Conservation (phyloP, 2,797 vertebrate genomes). For the Melanogrammus aeglefinus region DNA sequence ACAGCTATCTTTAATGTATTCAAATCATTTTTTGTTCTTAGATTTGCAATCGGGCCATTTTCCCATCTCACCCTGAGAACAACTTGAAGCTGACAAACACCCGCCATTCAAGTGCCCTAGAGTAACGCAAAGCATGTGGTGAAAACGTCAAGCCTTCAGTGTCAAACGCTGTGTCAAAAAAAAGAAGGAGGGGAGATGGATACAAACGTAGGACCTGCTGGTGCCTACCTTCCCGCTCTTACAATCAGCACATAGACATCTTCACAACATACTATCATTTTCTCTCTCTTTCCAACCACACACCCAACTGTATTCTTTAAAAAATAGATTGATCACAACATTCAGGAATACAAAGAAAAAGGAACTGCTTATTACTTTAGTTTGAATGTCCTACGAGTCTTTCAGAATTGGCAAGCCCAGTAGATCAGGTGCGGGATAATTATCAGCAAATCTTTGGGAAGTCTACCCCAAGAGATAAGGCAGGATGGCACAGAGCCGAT, state of each 20-base stretch:
- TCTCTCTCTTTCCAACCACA: slow-evolving; percentile 53
- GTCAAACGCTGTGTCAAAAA: slow-evolving; percentile 9
- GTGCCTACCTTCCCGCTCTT: slow-evolving; percentile 44
- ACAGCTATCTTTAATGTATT: slow-evolving; percentile 31
- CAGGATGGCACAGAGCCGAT: slow-evolving; percentile 44
- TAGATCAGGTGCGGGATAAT: slow-evolving; percentile 61
- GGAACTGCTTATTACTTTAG: slow-evolving; percentile 20
- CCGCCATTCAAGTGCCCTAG: slow-evolving; percentile 29
- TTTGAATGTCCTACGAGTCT: slow-evolving; percentile 50
- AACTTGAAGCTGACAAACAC: slow-evolving; percentile 48
- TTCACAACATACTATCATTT: slow-evolving; percentile 44
- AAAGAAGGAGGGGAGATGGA: slow-evolving; percentile 20
- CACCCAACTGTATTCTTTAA: slow-evolving; percentile 18
- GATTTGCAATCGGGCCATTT: slow-evolving; percentile 34
- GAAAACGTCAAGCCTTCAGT: slow-evolving; percentile 22
- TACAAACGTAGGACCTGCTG: slow-evolving; percentile 37
- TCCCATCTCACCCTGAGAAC: slow-evolving; percentile 70
- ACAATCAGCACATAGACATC: slow-evolving; percentile 35
- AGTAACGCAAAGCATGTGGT: slow-evolving; percentile 1
- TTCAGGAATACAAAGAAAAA: slow-evolving; percentile 27
- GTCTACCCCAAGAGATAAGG: slow-evolving; percentile 54
- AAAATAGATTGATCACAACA: slow-evolving; percentile 27
- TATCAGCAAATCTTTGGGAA: slow-evolving; percentile 69
- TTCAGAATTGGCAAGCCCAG: slow-evolving; percentile 51
- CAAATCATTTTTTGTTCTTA: slow-evolving; percentile 37